phyloP scores from a whole-genome alignment of 2,888 invertebrate species.

The Chouioia cunea region DNA sequence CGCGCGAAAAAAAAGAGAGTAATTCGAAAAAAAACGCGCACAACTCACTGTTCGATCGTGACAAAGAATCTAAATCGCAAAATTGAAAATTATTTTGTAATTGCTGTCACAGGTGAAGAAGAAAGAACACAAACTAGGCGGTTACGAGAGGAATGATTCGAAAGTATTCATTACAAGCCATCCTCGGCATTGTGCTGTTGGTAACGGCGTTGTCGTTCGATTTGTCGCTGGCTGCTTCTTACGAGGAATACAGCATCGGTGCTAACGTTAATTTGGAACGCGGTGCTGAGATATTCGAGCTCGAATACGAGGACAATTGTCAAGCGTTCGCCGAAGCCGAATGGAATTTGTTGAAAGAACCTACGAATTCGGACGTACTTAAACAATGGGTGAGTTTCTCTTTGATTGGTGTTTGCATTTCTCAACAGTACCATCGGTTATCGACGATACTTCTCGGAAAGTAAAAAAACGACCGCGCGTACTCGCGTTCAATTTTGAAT shows the following conservation, averaged over 20 bases:
- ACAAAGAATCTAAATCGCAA: too few species aligned
- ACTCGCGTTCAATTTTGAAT: too few species aligned
- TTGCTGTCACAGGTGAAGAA: slow-evolving; percentile 27
- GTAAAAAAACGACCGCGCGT: too few species aligned
- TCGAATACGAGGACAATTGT: slow-evolving; percentile 61
- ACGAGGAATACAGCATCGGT: neutral
- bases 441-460: neutral
- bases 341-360: slow-evolving; percentile 58
- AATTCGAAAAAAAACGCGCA: too few species aligned
- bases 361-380: slow-evolving; percentile 51
- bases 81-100: neutral
- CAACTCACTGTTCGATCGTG: too few species aligned
- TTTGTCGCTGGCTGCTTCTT: neutral
- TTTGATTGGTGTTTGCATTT: neutral
- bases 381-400: slow-evolving; percentile 55
- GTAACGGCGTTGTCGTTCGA: slow-evolving; percentile 21
- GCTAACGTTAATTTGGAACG: slow-evolving; percentile 5
- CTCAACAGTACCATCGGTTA: slow-evolving; percentile 1
- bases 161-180: slow-evolving; percentile 48
- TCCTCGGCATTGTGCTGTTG: slow-evolving; percentile 47
- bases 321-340: slow-evolving; percentile 53
- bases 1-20: too few species aligned
- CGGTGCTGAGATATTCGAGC: slow-evolving; percentile 54
- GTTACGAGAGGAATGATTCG: slow-evolving; percentile 51
- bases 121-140: too few species aligned